A percentile compares a stretch with the other conserved stretches of the same genome.
These are phyloP conservation scores for Coenonympha arcania DNA, from an alignment of 2,888 invertebrate species.

Conservation along the genomic window DNA sequence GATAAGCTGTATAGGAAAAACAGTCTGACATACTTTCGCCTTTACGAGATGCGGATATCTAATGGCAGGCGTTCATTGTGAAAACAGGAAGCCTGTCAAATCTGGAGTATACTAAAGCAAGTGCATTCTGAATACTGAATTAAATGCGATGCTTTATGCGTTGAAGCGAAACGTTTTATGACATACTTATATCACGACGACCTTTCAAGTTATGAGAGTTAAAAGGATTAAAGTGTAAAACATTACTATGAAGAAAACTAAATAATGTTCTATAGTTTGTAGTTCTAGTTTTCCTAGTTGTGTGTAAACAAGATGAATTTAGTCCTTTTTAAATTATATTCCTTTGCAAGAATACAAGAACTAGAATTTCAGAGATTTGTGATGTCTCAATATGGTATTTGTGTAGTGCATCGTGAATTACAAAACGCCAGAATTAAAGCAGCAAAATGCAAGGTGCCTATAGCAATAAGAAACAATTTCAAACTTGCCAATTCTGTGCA, in stretches of 20 bases:
- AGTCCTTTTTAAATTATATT: too few relatives aligned
- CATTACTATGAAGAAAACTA: not conserved
- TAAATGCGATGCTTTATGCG: not conserved
- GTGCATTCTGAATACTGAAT: not conserved
- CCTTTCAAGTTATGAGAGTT: not conserved
- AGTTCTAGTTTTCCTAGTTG: too few relatives aligned
- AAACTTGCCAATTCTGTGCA: not conserved
- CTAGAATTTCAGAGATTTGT: too few relatives aligned
- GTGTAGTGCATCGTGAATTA: too few relatives aligned
- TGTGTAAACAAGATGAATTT: too few relatives aligned
- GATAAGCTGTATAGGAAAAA: not conserved
- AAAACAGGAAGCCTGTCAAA: constrained; percentile 3
- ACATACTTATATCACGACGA: not conserved
- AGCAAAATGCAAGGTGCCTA: too few relatives aligned
- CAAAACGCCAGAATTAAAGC: too few relatives aligned
- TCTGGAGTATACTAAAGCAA: not conserved
- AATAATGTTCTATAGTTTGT: not conserved
- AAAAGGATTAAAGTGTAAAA: not conserved
- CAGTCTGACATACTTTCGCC: not conserved
- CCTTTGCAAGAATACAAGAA: too few relatives aligned
- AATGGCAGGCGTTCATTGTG: not conserved
- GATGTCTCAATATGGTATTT: too few relatives aligned
- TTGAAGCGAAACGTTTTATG: not conserved
- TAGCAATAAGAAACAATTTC: too few relatives aligned
- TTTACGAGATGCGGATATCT: not conserved